Base-by-base conservation (phyloP, 1,140 invertebrate genomes). In the Matsumurasca onukii region DNA sequence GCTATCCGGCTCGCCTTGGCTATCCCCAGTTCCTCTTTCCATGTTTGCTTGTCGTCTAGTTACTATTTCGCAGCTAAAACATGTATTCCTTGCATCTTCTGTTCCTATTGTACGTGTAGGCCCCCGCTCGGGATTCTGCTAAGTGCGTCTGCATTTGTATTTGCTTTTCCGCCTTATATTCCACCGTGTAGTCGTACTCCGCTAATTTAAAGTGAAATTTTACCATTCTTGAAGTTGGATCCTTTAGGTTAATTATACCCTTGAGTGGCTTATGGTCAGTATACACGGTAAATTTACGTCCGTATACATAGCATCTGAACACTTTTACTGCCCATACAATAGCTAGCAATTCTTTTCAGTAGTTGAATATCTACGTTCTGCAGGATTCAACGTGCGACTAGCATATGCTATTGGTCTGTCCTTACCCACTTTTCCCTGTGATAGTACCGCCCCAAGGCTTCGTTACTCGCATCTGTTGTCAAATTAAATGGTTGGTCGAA, bases 281-380 rank as follows among this genome's bases (percentile, higher is more conserved):
- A 5, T 17, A 5, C 5, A 52, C 12, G 3, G 5, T 52, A 22
- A 52, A 52, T 12, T 52, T 5, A 5, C 49, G 5, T 22, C 49
- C 49, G 3, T 20, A 52, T 3, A 52, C 12, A 52, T 52, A 52
- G 12, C 12, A 22, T 52, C 49, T 52, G 3, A 12, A 52, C 5
- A 12, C 9, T 22, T 52, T 52, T 52, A 52, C 20, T 52, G 20
- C 12, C 49, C 12, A 15, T 52, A 52, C 49, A 52, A 52, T 22
- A 3, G 49, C 49, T 52, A 52, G 22, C 22, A 52, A 22, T 22
- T 52, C 49, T 52, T 22, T 52, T 52, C 49, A 52, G 49, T 52
- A 17, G 49, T 22, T 12, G 9, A 12, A 20, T 52, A 52, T 5
- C 22, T 52, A 5, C 20, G 12, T 22, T 52, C 12, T 17, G 49